Conservation (phyloP, 2,797 vertebrate species). For the Syndactyla subalaris region DNA sequence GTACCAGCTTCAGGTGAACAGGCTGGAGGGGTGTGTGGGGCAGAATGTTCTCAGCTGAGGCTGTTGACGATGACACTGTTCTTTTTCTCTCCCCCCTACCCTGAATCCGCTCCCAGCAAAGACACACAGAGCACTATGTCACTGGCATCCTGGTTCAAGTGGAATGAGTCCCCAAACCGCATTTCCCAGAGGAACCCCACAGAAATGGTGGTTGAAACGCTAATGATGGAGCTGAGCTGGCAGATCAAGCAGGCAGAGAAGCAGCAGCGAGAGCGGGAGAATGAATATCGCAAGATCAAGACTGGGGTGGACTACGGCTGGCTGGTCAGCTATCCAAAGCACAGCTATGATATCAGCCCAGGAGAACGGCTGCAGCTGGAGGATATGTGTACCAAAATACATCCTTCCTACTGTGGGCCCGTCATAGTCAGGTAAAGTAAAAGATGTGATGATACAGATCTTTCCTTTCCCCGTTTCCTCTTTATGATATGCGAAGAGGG, state of each 20-base stretch:
- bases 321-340: slow-evolving; percentile 86
- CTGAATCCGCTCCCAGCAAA: not conserved
- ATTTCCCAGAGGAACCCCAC: slow-evolving; percentile 82
- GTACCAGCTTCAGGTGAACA: not conserved
- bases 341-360: slow-evolving; percentile 85
- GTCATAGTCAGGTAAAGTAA: slow-evolving; percentile 88
- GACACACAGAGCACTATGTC: slow-evolving; percentile 60
- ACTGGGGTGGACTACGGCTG: slow-evolving; percentile 96
- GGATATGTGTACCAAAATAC: slow-evolving; percentile 90
- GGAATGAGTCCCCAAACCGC: slow-evolving; percentile 82
- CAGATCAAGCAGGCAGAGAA: slow-evolving; percentile 91
- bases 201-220: slow-evolving; percentile 90
- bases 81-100: not conserved
- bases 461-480: not conserved
- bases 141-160: slow-evolving; percentile 90
- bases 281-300: slow-evolving; percentile 83
- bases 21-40: not conserved
- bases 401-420: slow-evolving; percentile 89
- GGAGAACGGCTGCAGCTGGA: slow-evolving; percentile 89
- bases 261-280: slow-evolving; percentile 86
- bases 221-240: slow-evolving; percentile 96
- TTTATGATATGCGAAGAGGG: not conserved
- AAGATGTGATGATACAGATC: not conserved
- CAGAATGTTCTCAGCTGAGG: not conserved
- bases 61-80: not conserved